A percentile compares a stretch with the other conserved stretches of the same genome.
Evolutionary conservation across 2,888 invertebrate species (phyloP).

Genomic region (Lingula anatina): DNA sequence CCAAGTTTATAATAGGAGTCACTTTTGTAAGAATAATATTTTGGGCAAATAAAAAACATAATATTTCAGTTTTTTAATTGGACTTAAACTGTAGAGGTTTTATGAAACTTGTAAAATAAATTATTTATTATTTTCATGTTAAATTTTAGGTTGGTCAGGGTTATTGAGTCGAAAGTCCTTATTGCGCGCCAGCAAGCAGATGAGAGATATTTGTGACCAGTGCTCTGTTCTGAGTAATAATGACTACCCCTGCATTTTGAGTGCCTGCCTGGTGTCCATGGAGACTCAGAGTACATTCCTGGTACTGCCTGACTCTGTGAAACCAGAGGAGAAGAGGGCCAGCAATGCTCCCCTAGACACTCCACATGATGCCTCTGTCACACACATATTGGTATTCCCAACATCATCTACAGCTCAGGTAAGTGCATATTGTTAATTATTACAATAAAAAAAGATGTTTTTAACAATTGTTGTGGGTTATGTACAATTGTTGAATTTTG

Average conservation of each 20-base stretch:
- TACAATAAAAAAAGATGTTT: too few relatives aligned
- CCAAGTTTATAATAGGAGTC: too few relatives aligned
- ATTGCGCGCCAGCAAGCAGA: constrained; percentile 75
- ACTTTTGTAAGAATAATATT: too few relatives aligned
- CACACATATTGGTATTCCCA: constrained; percentile 97
- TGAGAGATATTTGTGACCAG: constrained; percentile 86
- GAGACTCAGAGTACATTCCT: constrained; percentile 85
- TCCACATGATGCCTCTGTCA: constrained; percentile 92
- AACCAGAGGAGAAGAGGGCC: constrained; percentile 44
- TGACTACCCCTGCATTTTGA: constrained; percentile 85
- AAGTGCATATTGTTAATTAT: too few relatives aligned
- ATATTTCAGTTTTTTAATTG: too few relatives aligned
- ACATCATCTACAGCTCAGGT: constrained; percentile 61
- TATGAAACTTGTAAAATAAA: too few relatives aligned
- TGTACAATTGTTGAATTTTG: too few relatives aligned
- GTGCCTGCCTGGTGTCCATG: constrained; percentile 94
- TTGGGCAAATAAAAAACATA: too few relatives aligned
- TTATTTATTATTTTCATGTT: constrained; percentile 6
- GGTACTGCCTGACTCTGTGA: constrained; percentile 48
- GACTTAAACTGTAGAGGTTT: too few relatives aligned
- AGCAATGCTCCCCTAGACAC: constrained; percentile 66
- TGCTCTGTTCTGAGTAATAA: constrained; percentile 73
- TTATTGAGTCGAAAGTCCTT: constrained; percentile 86
- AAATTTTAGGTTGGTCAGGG: constrained; percentile 77
- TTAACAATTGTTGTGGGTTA: too few relatives aligned